Percentiles rank a stretch among this genome's conserved stretches.
phyloP scores from a whole-genome alignment of 2,113 vertebrate species.

The Empidonax traillii region DNA sequence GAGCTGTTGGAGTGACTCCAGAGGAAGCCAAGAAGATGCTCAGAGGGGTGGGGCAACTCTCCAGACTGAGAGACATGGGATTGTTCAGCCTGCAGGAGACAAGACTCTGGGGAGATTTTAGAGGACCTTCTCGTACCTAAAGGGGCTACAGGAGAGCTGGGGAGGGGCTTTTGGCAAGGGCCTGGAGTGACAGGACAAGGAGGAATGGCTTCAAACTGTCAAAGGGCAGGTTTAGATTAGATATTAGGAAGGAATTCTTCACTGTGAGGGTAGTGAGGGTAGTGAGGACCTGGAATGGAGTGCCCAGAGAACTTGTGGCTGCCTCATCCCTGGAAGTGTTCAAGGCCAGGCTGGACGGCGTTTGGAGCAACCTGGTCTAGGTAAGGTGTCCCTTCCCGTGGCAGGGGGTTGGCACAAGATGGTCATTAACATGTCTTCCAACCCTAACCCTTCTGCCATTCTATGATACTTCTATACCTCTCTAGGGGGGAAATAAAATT shows the following conservation, averaged over 20 bases:
- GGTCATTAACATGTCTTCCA: neutral
- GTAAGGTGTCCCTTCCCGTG: neutral
- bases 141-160: neutral
- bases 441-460: neutral
- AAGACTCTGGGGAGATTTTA: neutral
- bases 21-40: neutral
- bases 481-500: neutral
- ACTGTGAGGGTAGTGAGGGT: too few relatives aligned
- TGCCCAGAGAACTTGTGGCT: neutral
- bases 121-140: neutral
- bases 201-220: neutral
- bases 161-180: neutral
- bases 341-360: accelerated
- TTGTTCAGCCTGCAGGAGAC: neutral
- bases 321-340: neutral
- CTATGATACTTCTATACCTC: neutral
- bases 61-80: neutral
- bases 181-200: neutral
- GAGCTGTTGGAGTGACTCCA: neutral
- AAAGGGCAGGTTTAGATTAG: neutral
- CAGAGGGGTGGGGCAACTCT: neutral
- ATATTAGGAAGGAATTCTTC: neutral
- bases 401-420: neutral
- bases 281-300: accelerated
- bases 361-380: accelerated